Conservation (phyloP, 2,888 invertebrate genomes). For the Leptopilina myrica region DNA sequence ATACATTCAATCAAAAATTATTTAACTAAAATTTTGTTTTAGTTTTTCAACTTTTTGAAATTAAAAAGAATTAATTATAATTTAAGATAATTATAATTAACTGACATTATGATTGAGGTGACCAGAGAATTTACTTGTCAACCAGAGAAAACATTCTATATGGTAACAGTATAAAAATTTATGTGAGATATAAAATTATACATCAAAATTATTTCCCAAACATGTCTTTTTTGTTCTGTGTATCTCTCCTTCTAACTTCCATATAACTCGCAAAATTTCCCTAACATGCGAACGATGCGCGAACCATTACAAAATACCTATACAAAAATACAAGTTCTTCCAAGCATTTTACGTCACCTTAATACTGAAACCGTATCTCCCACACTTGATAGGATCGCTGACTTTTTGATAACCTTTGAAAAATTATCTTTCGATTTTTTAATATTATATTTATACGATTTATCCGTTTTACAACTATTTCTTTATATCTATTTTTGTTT, state of each 20-base stretch:
- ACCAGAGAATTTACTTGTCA: too few relatives aligned
- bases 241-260: slow-evolving; percentile 12
- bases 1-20: too few relatives aligned
- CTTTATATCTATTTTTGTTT: slow-evolving; percentile 20
- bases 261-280: slow-evolving; percentile 26
- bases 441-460: slow-evolving; percentile 40
- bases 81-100: too few relatives aligned
- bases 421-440: slow-evolving; percentile 37
- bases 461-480: slow-evolving; percentile 14
- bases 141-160: too few relatives aligned
- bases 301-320: slow-evolving; percentile 45
- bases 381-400: slow-evolving; percentile 9
- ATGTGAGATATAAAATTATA: too few relatives aligned
- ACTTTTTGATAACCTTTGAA: slow-evolving; percentile 24
- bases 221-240: too few relatives aligned
- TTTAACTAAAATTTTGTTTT: too few relatives aligned
- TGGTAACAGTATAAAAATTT: too few relatives aligned
- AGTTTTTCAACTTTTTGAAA: too few relatives aligned
- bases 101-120: too few relatives aligned
- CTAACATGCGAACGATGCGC: slow-evolving; percentile 44
- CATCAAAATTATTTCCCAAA: too few relatives aligned
- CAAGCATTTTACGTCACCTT: slow-evolving; percentile 45
- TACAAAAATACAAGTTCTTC: slow-evolving; percentile 63
- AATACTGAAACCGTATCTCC: slow-evolving; percentile 16
- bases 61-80: too few relatives aligned